Evolutionary conservation across 1,140 invertebrate species (phyloP).

Genomic region (Leptinotarsa lineolata): DNA sequence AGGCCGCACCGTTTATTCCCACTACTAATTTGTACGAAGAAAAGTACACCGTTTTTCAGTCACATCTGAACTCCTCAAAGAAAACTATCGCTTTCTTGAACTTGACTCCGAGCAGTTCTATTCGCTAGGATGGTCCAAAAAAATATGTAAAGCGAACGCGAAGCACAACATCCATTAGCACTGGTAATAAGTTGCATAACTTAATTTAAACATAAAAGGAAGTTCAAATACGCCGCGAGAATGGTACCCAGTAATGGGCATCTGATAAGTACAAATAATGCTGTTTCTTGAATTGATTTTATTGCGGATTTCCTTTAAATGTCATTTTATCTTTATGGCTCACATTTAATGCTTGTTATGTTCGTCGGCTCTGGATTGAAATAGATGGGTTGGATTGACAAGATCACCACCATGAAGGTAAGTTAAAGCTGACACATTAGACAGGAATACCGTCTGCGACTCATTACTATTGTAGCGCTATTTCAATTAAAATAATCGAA

Average conservation of each 20-base stretch:
- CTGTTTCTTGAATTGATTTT: slow-evolving; percentile 22
- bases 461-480: too few species aligned
- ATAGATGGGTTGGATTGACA: not conserved
- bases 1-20: slow-evolving; percentile 1
- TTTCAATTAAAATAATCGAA: too few species aligned
- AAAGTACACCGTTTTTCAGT: not conserved
- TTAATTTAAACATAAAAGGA: slow-evolving; percentile 22
- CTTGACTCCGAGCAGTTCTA: not conserved
- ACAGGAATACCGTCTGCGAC: too few species aligned
- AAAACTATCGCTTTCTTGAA: slow-evolving; percentile 16
- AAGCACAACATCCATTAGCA: slow-evolving; percentile 6
- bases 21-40: slow-evolving; percentile 14
- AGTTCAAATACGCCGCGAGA: slow-evolving; percentile 12
- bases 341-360: slow-evolving; percentile 3
- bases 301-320: slow-evolving; percentile 12
- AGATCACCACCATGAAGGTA: too few species aligned
- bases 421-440: too few species aligned
- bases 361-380: slow-evolving; percentile 9
- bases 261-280: slow-evolving; percentile 17
- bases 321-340: slow-evolving; percentile 18
- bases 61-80: not conserved
- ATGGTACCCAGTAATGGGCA: slow-evolving; percentile 12
- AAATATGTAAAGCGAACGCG: slow-evolving; percentile 18
- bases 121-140: slow-evolving; percentile 13
- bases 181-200: slow-evolving; percentile 14